Conservation (phyloP, 2,888 invertebrate genomes). For the Odontocolon sp. region DNA sequence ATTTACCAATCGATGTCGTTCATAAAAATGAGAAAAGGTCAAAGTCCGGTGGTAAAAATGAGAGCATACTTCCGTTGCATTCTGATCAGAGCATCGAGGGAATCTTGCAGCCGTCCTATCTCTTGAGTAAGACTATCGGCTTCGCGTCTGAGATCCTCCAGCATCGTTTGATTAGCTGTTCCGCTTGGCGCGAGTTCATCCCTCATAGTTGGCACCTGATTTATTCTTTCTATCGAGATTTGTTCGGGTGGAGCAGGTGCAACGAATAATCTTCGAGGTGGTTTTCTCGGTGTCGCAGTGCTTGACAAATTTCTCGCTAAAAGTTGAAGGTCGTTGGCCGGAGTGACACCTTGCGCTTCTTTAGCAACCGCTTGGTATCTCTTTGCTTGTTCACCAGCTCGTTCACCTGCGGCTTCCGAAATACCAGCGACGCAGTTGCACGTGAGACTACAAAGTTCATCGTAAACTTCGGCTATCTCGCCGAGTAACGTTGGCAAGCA, state of each 20-base stretch:
- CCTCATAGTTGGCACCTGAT: constrained; percentile 86
- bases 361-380: constrained; percentile 91
- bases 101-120: constrained; percentile 92
- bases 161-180: constrained; percentile 87
- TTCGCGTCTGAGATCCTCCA: constrained; percentile 92
- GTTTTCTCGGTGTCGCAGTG: constrained; percentile 78
- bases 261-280: constrained; percentile 84
- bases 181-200: constrained; percentile 92
- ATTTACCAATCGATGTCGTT: neutral
- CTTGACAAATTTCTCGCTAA: constrained; percentile 85
- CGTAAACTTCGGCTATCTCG: constrained; percentile 96
- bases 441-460: constrained; percentile 87
- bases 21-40: neutral
- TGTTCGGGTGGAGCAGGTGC: constrained; percentile 85
- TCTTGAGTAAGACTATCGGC: constrained; percentile 82
- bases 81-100: constrained; percentile 90
- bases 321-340: constrained; percentile 88
- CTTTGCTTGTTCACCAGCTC: constrained; percentile 92
- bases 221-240: constrained; percentile 72
- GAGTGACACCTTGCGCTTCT: constrained; percentile 89
- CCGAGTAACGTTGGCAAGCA: constrained; percentile 92
- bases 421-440: constrained; percentile 84
- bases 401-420: constrained; percentile 93
- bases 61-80: constrained; percentile 87
- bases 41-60: neutral